These are phyloP conservation scores for Neodiprion virginianus DNA, from an alignment of 1,140 invertebrate genomes.

Conservation along the genomic window DNA sequence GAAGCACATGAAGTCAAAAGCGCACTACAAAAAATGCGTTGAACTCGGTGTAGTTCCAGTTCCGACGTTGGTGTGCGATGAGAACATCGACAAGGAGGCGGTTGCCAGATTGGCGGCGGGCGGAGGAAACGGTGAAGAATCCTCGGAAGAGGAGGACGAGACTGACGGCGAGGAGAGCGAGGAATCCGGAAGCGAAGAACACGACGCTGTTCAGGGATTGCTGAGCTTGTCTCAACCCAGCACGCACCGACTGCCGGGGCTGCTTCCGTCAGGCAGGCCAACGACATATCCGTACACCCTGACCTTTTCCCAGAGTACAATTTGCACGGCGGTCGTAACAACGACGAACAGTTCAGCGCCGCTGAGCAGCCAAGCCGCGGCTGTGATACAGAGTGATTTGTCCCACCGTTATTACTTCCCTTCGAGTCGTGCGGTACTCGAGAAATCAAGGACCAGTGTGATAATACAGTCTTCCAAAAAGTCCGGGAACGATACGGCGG, in stretches of 20 bases:
- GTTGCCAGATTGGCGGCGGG: slow-evolving; percentile 60
- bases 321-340: slow-evolving; percentile 26
- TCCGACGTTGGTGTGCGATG: slow-evolving; percentile 76
- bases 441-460: slow-evolving; percentile 44
- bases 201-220: slow-evolving; percentile 87
- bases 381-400: slow-evolving; percentile 45
- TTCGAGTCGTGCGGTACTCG: slow-evolving; percentile 44
- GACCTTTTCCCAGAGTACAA: slow-evolving; percentile 36
- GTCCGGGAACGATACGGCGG: slow-evolving; percentile 41
- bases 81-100: slow-evolving; percentile 73
- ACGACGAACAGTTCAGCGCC: slow-evolving; percentile 27
- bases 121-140: slow-evolving; percentile 56
- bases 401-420: slow-evolving; percentile 57
- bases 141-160: slow-evolving; percentile 64
- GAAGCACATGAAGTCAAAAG: slow-evolving; percentile 99
- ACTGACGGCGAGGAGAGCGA: slow-evolving; percentile 67
- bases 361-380: slow-evolving; percentile 32
- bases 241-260: slow-evolving; percentile 59
- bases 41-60: slow-evolving; percentile 82
- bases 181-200: slow-evolving; percentile 69
- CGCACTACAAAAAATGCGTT: slow-evolving; percentile 92
- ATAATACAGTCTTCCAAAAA: slow-evolving; percentile 42
- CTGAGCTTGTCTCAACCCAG: slow-evolving; percentile 74
- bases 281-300: slow-evolving; percentile 70
- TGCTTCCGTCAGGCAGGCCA: slow-evolving; percentile 65